Base-by-base conservation (phyloP, 2,113 vertebrate species). In the Percopsis transmontana region DNA sequence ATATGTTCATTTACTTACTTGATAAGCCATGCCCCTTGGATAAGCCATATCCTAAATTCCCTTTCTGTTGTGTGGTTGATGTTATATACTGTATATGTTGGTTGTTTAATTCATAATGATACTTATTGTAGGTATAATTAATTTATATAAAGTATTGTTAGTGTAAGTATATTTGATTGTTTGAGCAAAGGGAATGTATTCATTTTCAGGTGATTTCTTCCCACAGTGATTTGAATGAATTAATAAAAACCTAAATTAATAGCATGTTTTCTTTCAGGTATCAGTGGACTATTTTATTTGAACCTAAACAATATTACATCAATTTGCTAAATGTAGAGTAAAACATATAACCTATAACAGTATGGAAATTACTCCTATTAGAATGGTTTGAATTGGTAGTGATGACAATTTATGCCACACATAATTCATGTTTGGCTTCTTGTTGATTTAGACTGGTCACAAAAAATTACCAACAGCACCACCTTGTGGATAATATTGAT, bases 181-280 rank as follows among this genome's bases (percentile, higher is more conserved):
- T 85, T 88, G 69, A 90, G 85, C 81, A 85, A 85, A 88, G 82
- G 79, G 89, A 90, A 90, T 90, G 87, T 90, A 89, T 81, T 86
- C 72, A 87, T 87, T 87, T 87, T 87, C 79, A 89, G 84, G 81
- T 89, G 84, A 87, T 83, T 85, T 14, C 38, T 87, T 80, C 81
- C 66, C 3, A 13, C 81, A 86, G 87, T 89, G 83, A 88, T 86
- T 89, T 87, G 70, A 90, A 89, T 90, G 88, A 88, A 88, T 79
- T 42, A 82, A 83, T 87, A 78, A 87, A 88, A 81, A 73, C 73
- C 55, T 61, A 76, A 70, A 33, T 53, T 16, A n/a, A 60, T 24
- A 20, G 62, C 52, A 2, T 66, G 58, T 80, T 68, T 39, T 72
- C 81, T 67, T 18, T 20, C 12, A 23, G 66, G 33, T 33, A 14